Evolutionary conservation across 2,113 vertebrate genomes (phyloP).

Genomic region (Pseudorectes ferrugineus): DNA sequence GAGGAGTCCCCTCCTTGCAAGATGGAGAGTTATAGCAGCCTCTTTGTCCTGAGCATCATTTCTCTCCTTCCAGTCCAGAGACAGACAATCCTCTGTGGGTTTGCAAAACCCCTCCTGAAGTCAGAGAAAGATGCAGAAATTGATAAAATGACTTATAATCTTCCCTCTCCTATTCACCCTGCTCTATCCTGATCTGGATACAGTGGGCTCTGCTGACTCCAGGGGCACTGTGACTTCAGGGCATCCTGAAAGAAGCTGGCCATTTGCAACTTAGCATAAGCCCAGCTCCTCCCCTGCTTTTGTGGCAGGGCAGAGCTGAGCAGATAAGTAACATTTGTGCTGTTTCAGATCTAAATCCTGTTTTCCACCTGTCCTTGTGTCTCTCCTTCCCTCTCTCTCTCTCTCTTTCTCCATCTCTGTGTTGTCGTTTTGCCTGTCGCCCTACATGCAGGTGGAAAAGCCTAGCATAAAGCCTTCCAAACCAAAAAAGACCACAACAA

Average conservation of each 20-base stretch:
- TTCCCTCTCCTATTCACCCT: not conserved
- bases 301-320: not conserved
- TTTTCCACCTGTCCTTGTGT: slow-evolving; percentile 59
- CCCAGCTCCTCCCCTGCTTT: not conserved
- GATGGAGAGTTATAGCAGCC: not conserved
- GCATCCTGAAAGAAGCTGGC: not conserved
- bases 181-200: not conserved
- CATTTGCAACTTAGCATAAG: not conserved
- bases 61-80: not conserved
- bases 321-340: not conserved
- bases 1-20: not conserved
- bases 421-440: slow-evolving; percentile 23
- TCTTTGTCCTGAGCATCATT: not conserved
- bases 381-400: not conserved
- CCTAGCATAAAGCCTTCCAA: slow-evolving; percentile 84
- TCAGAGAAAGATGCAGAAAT: not conserved
- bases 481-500: slow-evolving; percentile 88
- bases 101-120: not conserved
- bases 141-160: not conserved
- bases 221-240: not conserved
- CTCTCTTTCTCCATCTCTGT: not conserved
- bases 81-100: not conserved
- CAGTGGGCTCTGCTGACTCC: not conserved
- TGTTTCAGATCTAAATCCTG: slow-evolving; percentile 40
- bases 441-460: slow-evolving; percentile 85